Percentiles rank a stretch among this genome's conserved stretches.
These are phyloP conservation scores for Barbus barbus DNA, from an alignment of 2,113 vertebrate species.

Conservation along the genomic window DNA sequence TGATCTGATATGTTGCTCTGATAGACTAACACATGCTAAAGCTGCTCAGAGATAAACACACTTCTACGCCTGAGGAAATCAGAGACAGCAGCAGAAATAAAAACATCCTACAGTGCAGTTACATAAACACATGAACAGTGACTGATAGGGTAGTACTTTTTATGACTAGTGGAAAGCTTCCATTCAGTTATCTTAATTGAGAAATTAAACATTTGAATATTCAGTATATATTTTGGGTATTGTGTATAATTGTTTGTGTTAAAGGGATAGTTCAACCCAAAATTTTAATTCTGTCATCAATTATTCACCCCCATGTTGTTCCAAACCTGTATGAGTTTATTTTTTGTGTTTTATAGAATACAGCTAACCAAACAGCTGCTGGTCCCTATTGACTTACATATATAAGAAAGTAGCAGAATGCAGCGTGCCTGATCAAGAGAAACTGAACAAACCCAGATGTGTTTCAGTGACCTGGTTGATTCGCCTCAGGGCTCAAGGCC, in stretches of 20 bases:
- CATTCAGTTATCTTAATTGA: neutral
- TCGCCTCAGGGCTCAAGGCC: constrained; percentile 43
- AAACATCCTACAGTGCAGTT: neutral
- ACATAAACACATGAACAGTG: neutral
- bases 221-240: too few species aligned
- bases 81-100: constrained; percentile 19
- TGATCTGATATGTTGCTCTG: constrained; percentile 2
- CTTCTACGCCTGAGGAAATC: neutral
- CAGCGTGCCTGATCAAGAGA: constrained; percentile 10
- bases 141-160: neutral
- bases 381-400: too few species aligned
- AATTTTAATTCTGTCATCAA: too few species aligned
- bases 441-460: constrained; percentile 39
- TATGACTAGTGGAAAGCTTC: neutral
- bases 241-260: too few species aligned
- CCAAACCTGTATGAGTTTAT: too few species aligned
- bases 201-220: too few species aligned
- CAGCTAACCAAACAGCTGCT: too few species aligned
- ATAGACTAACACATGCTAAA: too few species aligned
- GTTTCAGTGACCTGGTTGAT: constrained; percentile 26
- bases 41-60: too few species aligned
- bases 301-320: too few species aligned
- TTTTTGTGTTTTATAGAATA: too few species aligned
- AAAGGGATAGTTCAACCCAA: too few species aligned
- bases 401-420: neutral